Evolutionary conservation across 2,113 vertebrate species (phyloP).

Genomic region (Tetrao urogallus): DNA sequence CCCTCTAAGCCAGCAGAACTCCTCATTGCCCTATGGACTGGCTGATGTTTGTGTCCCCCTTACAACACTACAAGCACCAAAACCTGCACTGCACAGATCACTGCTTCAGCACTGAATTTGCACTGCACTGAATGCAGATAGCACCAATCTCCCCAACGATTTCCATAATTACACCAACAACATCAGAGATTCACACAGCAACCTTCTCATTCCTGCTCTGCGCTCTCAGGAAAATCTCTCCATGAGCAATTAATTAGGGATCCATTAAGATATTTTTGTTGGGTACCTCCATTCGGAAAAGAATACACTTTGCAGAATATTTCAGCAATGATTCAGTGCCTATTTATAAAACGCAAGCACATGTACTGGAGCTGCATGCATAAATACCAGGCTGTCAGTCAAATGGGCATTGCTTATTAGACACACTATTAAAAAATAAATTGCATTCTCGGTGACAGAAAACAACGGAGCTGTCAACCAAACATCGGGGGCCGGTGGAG

Average conservation of each 20-base stretch:
- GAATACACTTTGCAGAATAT: constrained; percentile 22
- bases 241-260: constrained; percentile 25
- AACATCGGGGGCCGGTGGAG: neutral
- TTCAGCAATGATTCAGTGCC: constrained; percentile 21
- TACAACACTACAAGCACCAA: neutral
- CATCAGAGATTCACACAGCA: neutral
- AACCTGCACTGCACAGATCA: neutral
- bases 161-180: constrained; percentile 30
- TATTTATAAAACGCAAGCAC: constrained; percentile 66
- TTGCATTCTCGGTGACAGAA: constrained; percentile 66
- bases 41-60: neutral
- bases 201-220: neutral
- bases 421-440: constrained; percentile 55
- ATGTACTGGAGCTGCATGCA: constrained; percentile 32
- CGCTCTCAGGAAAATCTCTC: constrained; percentile 39
- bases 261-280: constrained; percentile 66
- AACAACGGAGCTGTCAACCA: constrained; percentile 56
- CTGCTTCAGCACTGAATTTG: neutral
- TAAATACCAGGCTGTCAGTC: constrained; percentile 69
- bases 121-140: neutral
- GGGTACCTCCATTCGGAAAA: neutral
- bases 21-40: neutral
- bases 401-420: constrained; percentile 62
- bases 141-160: neutral
- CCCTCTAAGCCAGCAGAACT: neutral